Evolutionary conservation across 2,888 invertebrate genomes (phyloP), one percentile per base, ranked within the genome.

Genomic region (Ashinkailepas kermadecensis): DNA sequence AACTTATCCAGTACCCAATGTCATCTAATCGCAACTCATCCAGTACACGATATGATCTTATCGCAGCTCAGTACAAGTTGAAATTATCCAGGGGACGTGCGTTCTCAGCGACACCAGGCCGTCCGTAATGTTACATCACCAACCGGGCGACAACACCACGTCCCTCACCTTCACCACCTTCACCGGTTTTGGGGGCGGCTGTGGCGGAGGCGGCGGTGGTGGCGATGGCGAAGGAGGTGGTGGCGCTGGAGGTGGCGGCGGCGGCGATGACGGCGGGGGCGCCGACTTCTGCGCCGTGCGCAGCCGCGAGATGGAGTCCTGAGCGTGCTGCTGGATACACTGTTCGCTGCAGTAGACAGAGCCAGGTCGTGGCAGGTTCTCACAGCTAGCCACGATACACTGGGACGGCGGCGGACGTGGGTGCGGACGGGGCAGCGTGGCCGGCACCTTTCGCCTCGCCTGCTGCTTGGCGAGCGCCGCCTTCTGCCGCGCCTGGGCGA

Each of bases 341-440:
- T 91, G 91, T 86, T 95, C 94, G 85, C 95, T 94, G 87, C 97
- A 97, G 87, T 95, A 97, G 85, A 95, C 93, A 81, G 94, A 94
- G 86, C 92, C 93, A n/a, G 90, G 89, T n/a, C 94, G 90, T 0
- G 94, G 92, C 25, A 91, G 89, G 85, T 92, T 92, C 83, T 86
- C 88, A 81, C 85, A 85, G 80, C 78, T 78, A 78, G 81, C 81
- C 74, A 81, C 81, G 81, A 81, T 70, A 78, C 83, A 83, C 81
- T 80, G 79, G 64, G 25, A 39, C 79, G 80, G 83, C 80, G 57
- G 64, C 74, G 13, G 54, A 54, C 23, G 70, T 12, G 13, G 59
- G n/a, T 15, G n/a, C n/a, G 57, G 8, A 18, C 12, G 74, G 74
- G 7, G 57, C 13, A 4, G 57, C 67, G 82, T 25, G n/a, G 56